Base-by-base conservation (phyloP, 1,140 invertebrate species). In the Cephus cinctus region DNA sequence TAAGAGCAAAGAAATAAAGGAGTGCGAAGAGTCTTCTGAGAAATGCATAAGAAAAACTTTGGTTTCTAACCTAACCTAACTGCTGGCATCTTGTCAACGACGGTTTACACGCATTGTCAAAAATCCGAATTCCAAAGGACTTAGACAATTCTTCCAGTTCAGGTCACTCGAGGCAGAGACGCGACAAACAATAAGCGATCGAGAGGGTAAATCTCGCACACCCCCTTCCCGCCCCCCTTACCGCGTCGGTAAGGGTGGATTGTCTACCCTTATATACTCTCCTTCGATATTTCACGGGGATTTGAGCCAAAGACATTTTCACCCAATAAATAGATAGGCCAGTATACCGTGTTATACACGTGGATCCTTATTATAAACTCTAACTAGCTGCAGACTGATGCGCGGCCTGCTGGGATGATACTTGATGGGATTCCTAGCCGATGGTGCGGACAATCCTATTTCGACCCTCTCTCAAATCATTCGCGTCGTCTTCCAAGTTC, bases 361-460 rank as follows among this genome's bases (percentile, higher is more conserved):
- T 53, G 45, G 63, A 77, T 76, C 73, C 75, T 77, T 77, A 77
- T 77, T 77, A 75, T 75, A 76, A 77, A 75, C 72, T 76, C 73
- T 74, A 76, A 75, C 75, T 76, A 72, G 71, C 74, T 73, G 59
- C 54, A 59, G 53, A 46, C 54, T 59, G 52, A 52, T 36, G 44
- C 48, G 50, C 50, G 4, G 12, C 18, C 53, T 41, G 41, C 55
- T 65, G 69, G 64, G 52, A 71, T 65, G 72, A 73, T 73, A 75
- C 67, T 75, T 75, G 74, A 76, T 76, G 71, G 74, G 73, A 76
- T 76, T 76, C 62, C 71, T 76, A 75, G 69, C 73, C 74, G 74
- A 76, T 76, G 71, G 71, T 71, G 74, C 74, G 70, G 68, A 76
- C 74, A 76, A 76, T 75, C 73, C 74, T 71, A 75, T 76, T 74